These are phyloP conservation scores for Listrodromus nycthemerus DNA, from an alignment of 2,888 invertebrate genomes.

Conservation along the genomic window DNA sequence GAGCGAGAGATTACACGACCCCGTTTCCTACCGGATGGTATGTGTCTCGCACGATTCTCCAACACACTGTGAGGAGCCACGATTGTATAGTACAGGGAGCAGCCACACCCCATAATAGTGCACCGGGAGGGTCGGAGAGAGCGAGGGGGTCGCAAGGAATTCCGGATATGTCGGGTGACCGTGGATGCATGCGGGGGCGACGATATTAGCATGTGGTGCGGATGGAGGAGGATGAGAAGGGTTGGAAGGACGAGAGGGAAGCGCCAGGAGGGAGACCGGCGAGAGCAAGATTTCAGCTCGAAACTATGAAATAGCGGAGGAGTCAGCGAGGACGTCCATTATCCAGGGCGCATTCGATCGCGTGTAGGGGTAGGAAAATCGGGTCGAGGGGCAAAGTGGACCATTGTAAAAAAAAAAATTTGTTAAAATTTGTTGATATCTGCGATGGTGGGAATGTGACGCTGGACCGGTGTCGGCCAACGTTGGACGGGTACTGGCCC, in stretches of 20 bases:
- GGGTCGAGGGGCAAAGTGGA: too few relatives aligned
- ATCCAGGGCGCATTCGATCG: conserved; percentile 31
- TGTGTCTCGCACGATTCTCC: conserved; percentile 2
- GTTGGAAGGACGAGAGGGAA: conserved; percentile 32
- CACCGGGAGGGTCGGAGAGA: not conserved
- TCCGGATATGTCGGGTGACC: conserved; percentile 59
- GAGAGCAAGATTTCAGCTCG: conserved; percentile 54
- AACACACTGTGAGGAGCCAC: not conserved
- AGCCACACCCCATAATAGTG: not conserved
- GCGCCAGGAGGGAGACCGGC: conserved; percentile 41
- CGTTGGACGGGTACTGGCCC: too few relatives aligned
- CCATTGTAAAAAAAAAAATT: too few relatives aligned
- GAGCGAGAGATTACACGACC: not conserved
- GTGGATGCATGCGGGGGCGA: conserved; percentile 29
- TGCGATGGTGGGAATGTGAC: too few relatives aligned
- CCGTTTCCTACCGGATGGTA: not conserved
- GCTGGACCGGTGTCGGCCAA: too few relatives aligned
- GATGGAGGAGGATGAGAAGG: not conserved
- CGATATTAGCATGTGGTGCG: conserved; percentile 62
- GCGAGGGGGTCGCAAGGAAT: conserved; percentile 46
- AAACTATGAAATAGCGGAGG: conserved; percentile 53
- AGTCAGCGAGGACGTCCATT: conserved; percentile 3
- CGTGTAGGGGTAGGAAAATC: not conserved
- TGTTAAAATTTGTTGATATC: too few relatives aligned
- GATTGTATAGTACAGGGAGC: not conserved